Evolutionary conservation across 2,888 invertebrate species (phyloP), one percentile per base, ranked within the genome.

Genomic region (Cynaeus angustus): DNA sequence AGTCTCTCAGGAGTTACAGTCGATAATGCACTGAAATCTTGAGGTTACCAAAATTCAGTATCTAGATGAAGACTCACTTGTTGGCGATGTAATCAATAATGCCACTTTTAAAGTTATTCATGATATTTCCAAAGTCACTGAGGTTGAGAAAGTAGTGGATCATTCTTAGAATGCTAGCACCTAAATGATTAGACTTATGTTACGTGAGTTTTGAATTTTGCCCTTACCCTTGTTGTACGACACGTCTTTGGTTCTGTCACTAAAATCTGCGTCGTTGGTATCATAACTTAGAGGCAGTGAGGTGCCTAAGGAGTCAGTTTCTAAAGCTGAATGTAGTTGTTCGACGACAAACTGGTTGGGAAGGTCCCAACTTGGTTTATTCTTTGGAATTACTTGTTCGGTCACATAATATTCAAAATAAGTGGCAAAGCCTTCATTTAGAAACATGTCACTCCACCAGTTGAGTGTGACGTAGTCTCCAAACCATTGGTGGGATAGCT

Each of bases 401-500:
- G 33, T 7, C 3, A 7, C 33, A 7, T 88, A 88, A 78, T 92
- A 93, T 81, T 94, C 91, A 78, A 93, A 92, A 82, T 89, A 93
- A 76, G 89, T 87, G 0, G 92, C 92, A 68, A 93, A 93, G 0
- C 90, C 93, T 80, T 93, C 93, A 79, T 91, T 93, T 0, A 93
- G 85, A 92, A 92, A 93, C 0, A 91, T 85, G 76, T 89, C 90
- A 66, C 89, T 88, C 93, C 93, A 93, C 92, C 92, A 92, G 45
- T 89, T 88, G 61, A 91, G 90, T 0, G 92, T 92, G 8, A 93
- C 90, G 13, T 91, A 85, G 79, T 94, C 92, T 6, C 94, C 94
- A 75, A 94, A 93, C 94, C 94, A 94, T 87, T 92, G 92, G 82
- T 95, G 95, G 0, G 92, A 90, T 56, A 93, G 83, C 82, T 95